phyloP scores from a whole-genome alignment of 1,140 invertebrate species.

The Lerema accius region DNA sequence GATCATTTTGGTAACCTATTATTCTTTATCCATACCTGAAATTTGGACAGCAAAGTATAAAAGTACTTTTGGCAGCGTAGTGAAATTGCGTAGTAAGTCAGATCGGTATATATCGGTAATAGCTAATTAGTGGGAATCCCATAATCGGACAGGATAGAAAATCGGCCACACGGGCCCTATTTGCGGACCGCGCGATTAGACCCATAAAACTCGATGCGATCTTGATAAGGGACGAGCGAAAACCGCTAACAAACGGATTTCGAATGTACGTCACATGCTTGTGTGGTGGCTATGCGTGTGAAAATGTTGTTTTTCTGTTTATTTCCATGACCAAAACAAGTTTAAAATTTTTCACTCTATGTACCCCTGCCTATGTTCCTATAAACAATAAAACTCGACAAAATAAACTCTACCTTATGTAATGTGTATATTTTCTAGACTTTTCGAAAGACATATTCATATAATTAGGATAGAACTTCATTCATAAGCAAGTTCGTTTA shows the following conservation, averaged over 20 bases:
- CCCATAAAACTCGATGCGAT: slow-evolving; percentile 77
- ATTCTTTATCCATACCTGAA: no score
- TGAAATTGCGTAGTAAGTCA: slow-evolving; percentile 54
- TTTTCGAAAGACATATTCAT: no score
- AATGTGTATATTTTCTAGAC: no score
- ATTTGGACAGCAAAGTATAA: no score
- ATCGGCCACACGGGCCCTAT: slow-evolving; percentile 73
- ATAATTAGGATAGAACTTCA: no score
- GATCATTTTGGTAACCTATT: no score
- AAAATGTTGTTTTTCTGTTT: background rate
- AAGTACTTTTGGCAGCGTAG: slow-evolving; percentile 29
- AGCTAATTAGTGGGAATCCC: slow-evolving; percentile 79
- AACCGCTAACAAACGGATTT: slow-evolving; percentile 61
- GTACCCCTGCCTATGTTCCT: no score
- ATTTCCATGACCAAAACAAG: no score
- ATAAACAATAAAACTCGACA: no score
- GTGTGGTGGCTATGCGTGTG: slow-evolving; percentile 14
- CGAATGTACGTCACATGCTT: slow-evolving; percentile 5
- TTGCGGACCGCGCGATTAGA: slow-evolving; percentile 72
- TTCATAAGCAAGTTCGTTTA: no score
- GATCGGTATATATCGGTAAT: slow-evolving; percentile 69
- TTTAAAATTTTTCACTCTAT: no score
- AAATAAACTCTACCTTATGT: no score
- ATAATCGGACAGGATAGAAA: slow-evolving; percentile 79
- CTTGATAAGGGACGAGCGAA: slow-evolving; percentile 77